Base-by-base conservation (phyloP, 2,113 vertebrate genomes). In the Platycercus adscitus region DNA sequence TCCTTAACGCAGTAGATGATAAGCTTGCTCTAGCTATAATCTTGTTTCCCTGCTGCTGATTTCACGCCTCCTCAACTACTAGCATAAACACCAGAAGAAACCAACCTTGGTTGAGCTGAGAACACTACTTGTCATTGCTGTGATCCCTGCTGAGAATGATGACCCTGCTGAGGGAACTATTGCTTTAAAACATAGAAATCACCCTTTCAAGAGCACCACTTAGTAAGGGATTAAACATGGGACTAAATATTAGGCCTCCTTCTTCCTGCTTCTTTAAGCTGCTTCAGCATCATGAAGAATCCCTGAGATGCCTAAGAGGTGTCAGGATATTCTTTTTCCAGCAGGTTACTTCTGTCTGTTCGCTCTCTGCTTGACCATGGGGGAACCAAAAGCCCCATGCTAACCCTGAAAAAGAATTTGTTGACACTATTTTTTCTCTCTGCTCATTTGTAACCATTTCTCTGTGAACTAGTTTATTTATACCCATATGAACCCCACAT, bases 381-480 rank as follows among this genome's bases (percentile, higher is more conserved):
- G 2, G 9, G 21, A 21, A 73, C 37, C 39, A 61, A 64, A n/a
- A 81, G 12, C 41, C 31, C 29, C 0, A 0, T 17, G 21, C 24
- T 21, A 73, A 31, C 10, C 15, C 41, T 83, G 19, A 9, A 29
- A 53, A 85, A 63, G 6, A n/a, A n/a, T n/a, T 11, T 29, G 2
- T 28, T 68, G 56, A 7, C 2, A 7, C 5, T 60, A 0, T 75
- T 86, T 56, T 78, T 92, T 64, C 31, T 55, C 28, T 86, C 56
- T 85, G 17, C 80, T 80, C 33, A 6, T 41, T 64, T 64, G 23
- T 11, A 64, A 37, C 47, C 5, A 6, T 88, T 94, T 52, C 46
- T 71, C 39, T 80, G 44, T 88, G 86, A 81, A 86, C 20, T 37
- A 18, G 7, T 56, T 87, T 43, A 6, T 81, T 95, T 82, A 39